Conservation (phyloP, 2,888 invertebrate species). For the Eurois occulta region DNA sequence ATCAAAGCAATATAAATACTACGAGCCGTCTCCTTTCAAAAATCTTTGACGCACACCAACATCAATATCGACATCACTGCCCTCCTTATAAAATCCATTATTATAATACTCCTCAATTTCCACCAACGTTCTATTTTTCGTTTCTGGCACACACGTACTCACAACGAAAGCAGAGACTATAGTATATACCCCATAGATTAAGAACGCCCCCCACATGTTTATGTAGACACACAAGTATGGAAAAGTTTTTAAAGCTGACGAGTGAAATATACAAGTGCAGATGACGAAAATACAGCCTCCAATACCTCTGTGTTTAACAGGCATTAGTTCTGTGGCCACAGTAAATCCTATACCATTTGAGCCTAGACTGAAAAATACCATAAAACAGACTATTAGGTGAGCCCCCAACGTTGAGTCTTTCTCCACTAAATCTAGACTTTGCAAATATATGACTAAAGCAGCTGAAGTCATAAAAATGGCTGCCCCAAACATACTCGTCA, state of each 20-base stretch:
- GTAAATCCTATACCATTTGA: constrained; percentile 27
- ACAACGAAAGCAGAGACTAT: constrained; percentile 1
- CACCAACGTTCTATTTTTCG: constrained; percentile 23
- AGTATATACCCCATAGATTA: constrained; percentile 15
- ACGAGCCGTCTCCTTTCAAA: background rate
- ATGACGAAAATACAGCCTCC: constrained; percentile 20
- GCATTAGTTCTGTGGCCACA: constrained; percentile 30
- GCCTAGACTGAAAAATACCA: constrained; percentile 10
- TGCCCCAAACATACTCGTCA: constrained; percentile 21
- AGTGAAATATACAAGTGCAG: constrained; percentile 28
- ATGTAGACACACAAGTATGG: constrained; percentile 38
- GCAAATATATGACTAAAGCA: constrained; percentile 20
- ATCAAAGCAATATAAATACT: background rate
- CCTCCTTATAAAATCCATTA: constrained; percentile 26
- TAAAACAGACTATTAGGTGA: constrained; percentile 18
- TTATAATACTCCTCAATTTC: constrained; percentile 44
- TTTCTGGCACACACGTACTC: constrained; percentile 24
- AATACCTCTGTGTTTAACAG: constrained; percentile 34
- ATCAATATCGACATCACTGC: background rate
- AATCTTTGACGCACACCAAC: constrained; percentile 14
- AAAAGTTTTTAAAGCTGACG: constrained; percentile 14
- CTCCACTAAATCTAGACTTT: constrained; percentile 10
- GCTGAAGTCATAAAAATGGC: constrained; percentile 20
- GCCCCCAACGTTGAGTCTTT: constrained; percentile 40
- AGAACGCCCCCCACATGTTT: constrained; percentile 32